These are phyloP conservation scores for Regulus satrapa DNA, from an alignment of 2,113 vertebrate species.

Conservation along the genomic window DNA sequence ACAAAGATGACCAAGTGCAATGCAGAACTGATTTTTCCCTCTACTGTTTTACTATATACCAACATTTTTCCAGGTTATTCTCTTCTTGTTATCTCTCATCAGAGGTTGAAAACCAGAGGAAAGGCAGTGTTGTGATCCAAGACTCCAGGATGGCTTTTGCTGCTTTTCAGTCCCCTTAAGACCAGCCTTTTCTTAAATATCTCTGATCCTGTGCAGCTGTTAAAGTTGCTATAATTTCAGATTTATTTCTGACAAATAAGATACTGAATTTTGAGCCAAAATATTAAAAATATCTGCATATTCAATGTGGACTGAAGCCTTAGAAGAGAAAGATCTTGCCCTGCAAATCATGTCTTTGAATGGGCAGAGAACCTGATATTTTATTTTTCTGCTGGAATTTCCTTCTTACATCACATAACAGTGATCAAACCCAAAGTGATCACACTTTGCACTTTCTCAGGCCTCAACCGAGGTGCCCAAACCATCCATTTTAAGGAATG, in stretches of 20 bases:
- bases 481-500: background rate
- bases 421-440: background rate
- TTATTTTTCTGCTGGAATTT: background rate
- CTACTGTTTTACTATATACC: background rate
- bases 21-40: background rate
- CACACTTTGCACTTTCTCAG: background rate
- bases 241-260: background rate
- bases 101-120: background rate
- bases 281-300: background rate
- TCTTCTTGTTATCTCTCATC: background rate
- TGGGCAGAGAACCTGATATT: background rate
- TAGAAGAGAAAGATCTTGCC: background rate
- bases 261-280: background rate
- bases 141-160: background rate
- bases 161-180: background rate
- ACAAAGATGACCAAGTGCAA: background rate
- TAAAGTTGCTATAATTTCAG: fast-evolving
- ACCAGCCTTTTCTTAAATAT: background rate
- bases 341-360: background rate
- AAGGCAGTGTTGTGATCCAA: background rate
- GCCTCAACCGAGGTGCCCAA: background rate
- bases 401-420: background rate
- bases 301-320: background rate
- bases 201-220: background rate
- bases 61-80: background rate